Evolutionary conservation across 2,888 invertebrate species (phyloP).

Genomic region (Pandemis corylana): DNA sequence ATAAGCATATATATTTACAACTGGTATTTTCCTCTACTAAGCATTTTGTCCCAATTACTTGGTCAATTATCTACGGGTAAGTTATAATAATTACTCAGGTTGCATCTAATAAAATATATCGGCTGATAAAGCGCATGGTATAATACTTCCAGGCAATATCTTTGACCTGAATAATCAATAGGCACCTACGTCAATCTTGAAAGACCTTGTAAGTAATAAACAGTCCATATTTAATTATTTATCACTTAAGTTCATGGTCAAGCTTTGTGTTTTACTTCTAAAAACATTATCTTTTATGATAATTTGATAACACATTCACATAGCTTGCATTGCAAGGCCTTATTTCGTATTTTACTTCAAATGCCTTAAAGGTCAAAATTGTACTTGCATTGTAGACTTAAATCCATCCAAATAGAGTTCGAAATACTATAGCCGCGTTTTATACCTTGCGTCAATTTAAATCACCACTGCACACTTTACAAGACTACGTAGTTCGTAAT

Average conservation of each 20-base stretch:
- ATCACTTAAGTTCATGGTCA: conserved; percentile 36
- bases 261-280: conserved; percentile 20
- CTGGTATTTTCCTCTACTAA: background rate
- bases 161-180: conserved; percentile 39
- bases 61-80: background rate
- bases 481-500: too few relatives aligned
- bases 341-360: background rate
- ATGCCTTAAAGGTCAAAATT: background rate
- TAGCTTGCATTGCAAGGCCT: background rate
- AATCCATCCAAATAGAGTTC: background rate
- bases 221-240: conserved; percentile 18
- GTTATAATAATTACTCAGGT: background rate
- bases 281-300: conserved; percentile 1
- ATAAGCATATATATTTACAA: background rate
- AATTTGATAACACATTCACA: background rate
- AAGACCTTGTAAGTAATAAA: conserved; percentile 34
- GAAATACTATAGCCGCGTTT: background rate
- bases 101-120: conserved; percentile 1
- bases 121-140: background rate
- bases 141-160: conserved; percentile 24
- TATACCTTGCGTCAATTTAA: background rate
- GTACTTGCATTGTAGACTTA: background rate
- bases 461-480: background rate
- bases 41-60: background rate
- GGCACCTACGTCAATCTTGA: conserved; percentile 20